Evolutionary conservation across 2,888 invertebrate species (phyloP).

Genomic region (Caenorhabditis sp.): DNA sequence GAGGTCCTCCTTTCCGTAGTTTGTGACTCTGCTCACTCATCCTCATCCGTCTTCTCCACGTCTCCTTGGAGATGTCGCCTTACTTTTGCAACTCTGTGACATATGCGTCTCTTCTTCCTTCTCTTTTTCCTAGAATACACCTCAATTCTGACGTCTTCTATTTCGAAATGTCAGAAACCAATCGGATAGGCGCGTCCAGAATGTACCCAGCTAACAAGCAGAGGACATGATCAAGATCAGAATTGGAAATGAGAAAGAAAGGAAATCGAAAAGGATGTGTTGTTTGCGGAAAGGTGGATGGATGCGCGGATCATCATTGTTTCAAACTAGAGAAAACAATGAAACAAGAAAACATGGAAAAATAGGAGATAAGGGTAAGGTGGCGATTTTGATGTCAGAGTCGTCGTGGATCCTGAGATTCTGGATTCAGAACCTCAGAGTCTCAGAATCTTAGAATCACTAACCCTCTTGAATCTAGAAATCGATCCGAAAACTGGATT

Average conservation of each 20-base stretch:
- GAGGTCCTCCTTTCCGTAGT: conserved; percentile 1
- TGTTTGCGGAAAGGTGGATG: neutral
- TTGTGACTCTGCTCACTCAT: conserved; percentile 1
- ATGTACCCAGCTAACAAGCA: no score
- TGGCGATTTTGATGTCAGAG: no score
- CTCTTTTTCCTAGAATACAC: conserved; percentile 1
- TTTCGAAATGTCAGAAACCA: neutral
- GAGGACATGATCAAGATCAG: conserved; percentile 21
- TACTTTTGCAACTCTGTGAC: conserved; percentile 1
- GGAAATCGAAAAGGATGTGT: conserved; percentile 1
- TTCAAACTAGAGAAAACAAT: conserved; percentile 14
- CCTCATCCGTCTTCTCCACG: conserved; percentile 1
- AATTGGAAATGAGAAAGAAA: neutral
- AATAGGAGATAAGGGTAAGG: no score
- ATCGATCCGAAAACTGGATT: no score
- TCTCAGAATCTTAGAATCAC: no score
- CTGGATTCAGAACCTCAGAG: no score
- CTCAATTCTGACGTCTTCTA: neutral
- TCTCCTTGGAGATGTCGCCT: conserved; percentile 11
- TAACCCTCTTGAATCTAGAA: no score
- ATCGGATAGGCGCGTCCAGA: neutral
- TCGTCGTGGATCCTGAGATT: no score
- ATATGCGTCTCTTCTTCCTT: neutral
- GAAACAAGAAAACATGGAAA: conserved; percentile 6
- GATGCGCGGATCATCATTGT: neutral